These are phyloP conservation scores for Isotomurus palustris DNA, from an alignment of 2,888 invertebrate genomes.

Conservation along the genomic window DNA sequence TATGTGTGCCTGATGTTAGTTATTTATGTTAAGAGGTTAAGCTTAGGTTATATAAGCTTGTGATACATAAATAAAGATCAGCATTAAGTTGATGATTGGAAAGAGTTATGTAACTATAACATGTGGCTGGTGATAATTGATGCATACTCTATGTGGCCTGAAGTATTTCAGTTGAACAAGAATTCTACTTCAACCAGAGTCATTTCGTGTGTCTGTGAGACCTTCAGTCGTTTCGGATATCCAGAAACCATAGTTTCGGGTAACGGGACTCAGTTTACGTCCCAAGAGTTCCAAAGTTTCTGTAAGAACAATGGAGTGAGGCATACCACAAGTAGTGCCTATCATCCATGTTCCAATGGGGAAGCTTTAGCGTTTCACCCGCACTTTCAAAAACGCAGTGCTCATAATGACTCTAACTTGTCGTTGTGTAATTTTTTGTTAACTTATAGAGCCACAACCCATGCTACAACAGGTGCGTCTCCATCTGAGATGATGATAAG, in stretches of 20 bases:
- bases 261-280: constrained; percentile 20
- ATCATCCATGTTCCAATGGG: constrained; percentile 22
- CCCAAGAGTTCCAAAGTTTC: constrained; percentile 15
- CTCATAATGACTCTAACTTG: background rate
- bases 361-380: constrained; percentile 20
- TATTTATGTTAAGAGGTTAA: no score
- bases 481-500: no score
- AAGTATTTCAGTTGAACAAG: constrained; percentile 10
- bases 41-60: no score
- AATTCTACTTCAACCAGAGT: constrained; percentile 9
- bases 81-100: no score
- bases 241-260: constrained; percentile 14
- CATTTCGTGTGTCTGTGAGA: constrained; percentile 11
- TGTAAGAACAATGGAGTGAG: constrained; percentile 18
- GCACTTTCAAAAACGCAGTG: constrained; percentile 8
- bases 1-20: no score
- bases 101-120: no score
- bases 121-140: constrained; percentile 28
- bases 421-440: constrained; percentile 6
- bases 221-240: constrained; percentile 10
- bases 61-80: no score
- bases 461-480: constrained; percentile 13
- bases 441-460: constrained; percentile 5
- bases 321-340: constrained; percentile 16
- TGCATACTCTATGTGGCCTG: constrained; percentile 33